Evolutionary conservation across 2,888 invertebrate genomes (phyloP), one percentile per base, ranked within the genome.

Genomic region (Epicampocera succincta): DNA sequence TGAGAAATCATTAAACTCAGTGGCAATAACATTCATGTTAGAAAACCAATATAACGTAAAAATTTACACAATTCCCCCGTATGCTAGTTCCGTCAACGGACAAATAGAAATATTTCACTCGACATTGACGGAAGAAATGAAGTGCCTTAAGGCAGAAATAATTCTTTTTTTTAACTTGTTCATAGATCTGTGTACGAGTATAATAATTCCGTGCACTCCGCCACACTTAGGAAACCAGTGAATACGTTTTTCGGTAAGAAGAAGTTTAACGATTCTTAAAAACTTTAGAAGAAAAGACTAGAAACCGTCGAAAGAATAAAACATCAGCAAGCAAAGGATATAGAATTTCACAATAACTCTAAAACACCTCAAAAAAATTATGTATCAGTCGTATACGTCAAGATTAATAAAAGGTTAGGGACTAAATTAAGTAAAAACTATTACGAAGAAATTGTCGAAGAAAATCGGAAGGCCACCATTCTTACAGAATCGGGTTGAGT

Each of bases 31-130:
- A 13, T 74, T 48, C 29, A 65, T 80, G 69, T 11, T 65, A 44
- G 56, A 80, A 15, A 60, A 68, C 12, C 56, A 80, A 50, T 74
- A 44, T 42, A 71, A 75, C n/a, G 52, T 80, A 29, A 58, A 69
- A 42, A 19, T 69, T 1, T 61, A 61, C 44, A 69, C 13, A 44
- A 48, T 29, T 9, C 56, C 58, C 11, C 44, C 42, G 9, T 40
- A 40, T 5, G 12, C 6, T 40, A 40, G 40, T 40, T 8, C 6
- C 13, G 40, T 40, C 40, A 40, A 40, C 13, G 40, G 40, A 8
- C 40, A 40, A 40, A 11, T 40, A 3, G 3, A 40, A 40, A 40
- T 9, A 11, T 40, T 40, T 40, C 3, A 40, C 13, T 40, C 40
- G 2, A 40, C 40, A 11, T 11, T 40, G 4, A 8, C 40, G 3